Evolutionary conservation across 2,113 vertebrate genomes (phyloP), one percentile per base, ranked within the genome.

Genomic region (Mastomys natalensis): DNA sequence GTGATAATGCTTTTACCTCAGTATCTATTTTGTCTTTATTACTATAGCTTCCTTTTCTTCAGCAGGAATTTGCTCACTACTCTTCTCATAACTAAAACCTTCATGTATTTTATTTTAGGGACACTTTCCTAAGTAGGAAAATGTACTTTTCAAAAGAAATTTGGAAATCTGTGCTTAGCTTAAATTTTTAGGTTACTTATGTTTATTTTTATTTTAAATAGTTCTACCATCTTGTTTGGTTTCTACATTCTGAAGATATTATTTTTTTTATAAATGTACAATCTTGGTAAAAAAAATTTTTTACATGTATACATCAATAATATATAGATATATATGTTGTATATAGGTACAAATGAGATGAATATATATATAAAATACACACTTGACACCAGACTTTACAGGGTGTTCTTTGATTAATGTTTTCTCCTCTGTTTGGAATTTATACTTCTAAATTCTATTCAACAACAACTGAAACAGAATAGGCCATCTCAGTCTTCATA

Each of bases 381-480:
- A 91, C 89, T 51, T 95, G 31, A 45, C 34, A 92, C 43, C 76
- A 93, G 77, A 64, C 73, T 53, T 53, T 40, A 24, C 12, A 34
- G 43, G 7, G 43, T 45, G 26, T 19, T 51, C 68, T 87, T 73
- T n/a, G 22, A 13, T 80, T 87, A 22, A 76, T 12, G n/a, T 96
- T 93, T 88, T 85, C 64, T 76, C 51, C 48, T 93, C 5, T 92
- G 15, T 90, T 92, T 94, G 51, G 34, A 95, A 95, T 77, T 89
- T 70, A 64, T 5, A 87, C 7, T 81, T 21, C 29, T 86, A 94
- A 87, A 92, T 51, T 90, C 60, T 66, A 76, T 62, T 92, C 89
- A 40, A 87, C n/a, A 91, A 81, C 68, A 97, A 95, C 45, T 77
- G 62, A 91, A 92, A 51, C 68, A 95, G 15, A 17, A 84, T 43